phyloP scores from a whole-genome alignment of 2,113 vertebrate genomes.

The Cariama cristata region DNA sequence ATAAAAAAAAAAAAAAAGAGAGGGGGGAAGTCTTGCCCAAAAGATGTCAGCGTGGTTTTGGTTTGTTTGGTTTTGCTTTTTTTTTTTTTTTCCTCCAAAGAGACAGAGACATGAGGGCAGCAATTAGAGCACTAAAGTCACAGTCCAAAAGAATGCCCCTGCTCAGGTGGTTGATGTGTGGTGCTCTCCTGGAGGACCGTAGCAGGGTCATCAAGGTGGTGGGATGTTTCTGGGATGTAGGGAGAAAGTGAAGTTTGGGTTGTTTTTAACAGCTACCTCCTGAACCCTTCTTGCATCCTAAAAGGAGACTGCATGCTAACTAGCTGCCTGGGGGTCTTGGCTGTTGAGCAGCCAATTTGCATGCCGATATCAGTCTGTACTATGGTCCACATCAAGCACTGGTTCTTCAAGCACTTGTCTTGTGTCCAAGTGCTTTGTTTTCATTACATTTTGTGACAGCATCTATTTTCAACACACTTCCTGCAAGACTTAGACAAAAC shows the following conservation, averaged over 20 bases:
- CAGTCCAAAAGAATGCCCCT: fast-evolving
- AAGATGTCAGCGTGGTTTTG: not conserved
- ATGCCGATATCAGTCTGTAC: too few relatives aligned
- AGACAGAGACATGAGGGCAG: not conserved
- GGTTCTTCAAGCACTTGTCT: not conserved
- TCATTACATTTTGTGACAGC: not conserved
- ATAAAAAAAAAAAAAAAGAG: not conserved
- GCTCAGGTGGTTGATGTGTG: not conserved
- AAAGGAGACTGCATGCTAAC: not conserved
- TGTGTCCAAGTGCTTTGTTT: not conserved
- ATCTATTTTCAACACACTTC: fast-evolving
- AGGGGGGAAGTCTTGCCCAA: not conserved
- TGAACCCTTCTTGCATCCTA: not conserved
- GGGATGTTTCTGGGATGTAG: not conserved
- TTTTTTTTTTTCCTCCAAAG: not conserved
- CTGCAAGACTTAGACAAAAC: not conserved
- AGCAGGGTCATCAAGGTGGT: not conserved
- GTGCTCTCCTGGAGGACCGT: not conserved
- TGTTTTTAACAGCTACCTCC: not conserved
- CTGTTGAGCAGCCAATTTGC: not conserved
- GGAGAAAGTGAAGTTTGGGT: not conserved
- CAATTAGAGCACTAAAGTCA: not conserved
- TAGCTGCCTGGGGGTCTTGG: fast-evolving
- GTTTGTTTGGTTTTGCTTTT: not conserved
- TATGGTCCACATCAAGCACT: not conserved